These are phyloP conservation scores for Endotricha flammealis DNA, from an alignment of 2,888 invertebrate genomes.

Conservation along the genomic window DNA sequence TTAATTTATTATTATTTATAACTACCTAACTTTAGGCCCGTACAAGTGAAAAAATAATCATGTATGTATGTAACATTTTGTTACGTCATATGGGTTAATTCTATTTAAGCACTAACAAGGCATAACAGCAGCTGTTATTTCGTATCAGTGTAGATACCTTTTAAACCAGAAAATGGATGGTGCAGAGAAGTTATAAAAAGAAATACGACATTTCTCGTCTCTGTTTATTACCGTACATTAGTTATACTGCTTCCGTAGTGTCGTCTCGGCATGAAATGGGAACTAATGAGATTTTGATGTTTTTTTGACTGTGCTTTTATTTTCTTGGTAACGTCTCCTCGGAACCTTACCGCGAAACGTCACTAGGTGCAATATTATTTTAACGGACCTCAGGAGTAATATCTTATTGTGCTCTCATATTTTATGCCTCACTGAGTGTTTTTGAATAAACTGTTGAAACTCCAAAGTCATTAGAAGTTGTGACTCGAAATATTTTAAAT, in stretches of 20 bases:
- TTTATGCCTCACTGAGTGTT: conserved; percentile 4
- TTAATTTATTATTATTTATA: too few species aligned
- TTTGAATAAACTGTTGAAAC: conserved; percentile 9
- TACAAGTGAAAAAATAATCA: too few species aligned
- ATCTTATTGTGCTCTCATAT: conserved; percentile 11
- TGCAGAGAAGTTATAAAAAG: conserved; percentile 73
- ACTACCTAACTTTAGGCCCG: too few species aligned
- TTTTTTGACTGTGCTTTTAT: conserved; percentile 78
- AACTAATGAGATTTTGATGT: conserved; percentile 79
- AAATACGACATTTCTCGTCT: conserved; percentile 73
- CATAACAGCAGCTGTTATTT: conserved; percentile 29
- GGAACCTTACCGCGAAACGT: conserved; percentile 40
- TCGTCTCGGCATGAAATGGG: conserved; percentile 75
- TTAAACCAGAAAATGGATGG: conserved; percentile 69
- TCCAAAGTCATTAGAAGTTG: conserved; percentile 7
- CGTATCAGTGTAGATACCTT: conserved; percentile 53
- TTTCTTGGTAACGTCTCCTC: conserved; percentile 58
- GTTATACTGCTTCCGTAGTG: conserved; percentile 78
- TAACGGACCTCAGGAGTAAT: conserved; percentile 21
- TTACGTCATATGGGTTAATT: too few species aligned
- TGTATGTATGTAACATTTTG: too few species aligned
- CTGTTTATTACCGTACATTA: conserved; percentile 77
- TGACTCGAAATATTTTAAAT: conserved; percentile 2
- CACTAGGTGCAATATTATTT: conserved; percentile 35
- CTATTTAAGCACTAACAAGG: conserved; percentile 24